Percentiles rank a stretch among this genome's conserved stretches.
phyloP scores from a whole-genome alignment of 2,888 invertebrate genomes.

The Andrena bicolor region DNA sequence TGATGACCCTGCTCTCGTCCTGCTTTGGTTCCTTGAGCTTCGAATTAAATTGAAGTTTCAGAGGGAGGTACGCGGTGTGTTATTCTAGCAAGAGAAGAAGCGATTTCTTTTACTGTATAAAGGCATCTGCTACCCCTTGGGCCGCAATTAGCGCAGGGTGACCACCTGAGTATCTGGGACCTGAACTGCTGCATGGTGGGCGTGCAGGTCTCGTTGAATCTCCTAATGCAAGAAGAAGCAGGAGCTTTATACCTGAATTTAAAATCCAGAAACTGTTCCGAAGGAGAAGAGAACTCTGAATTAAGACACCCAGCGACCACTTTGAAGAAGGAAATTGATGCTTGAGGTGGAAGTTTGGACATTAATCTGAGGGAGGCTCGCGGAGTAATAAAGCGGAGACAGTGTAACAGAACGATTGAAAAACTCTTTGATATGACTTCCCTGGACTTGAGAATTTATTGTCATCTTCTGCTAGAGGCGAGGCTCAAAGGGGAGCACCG shows the following conservation, averaged over 20 bases:
- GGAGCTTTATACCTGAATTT: not conserved
- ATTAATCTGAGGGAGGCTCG: not conserved
- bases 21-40: conserved; percentile 46
- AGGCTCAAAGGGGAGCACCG: conserved; percentile 60
- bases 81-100: not conserved
- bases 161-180: conserved; percentile 75
- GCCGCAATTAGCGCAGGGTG: conserved; percentile 67
- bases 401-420: not conserved
- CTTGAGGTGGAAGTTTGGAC: not conserved
- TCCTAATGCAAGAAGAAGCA: conserved; percentile 58
- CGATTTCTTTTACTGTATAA: conserved; percentile 60
- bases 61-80: not conserved
- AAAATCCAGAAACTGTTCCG: not conserved
- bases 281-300: not conserved
- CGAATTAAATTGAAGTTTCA: not conserved
- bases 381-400: not conserved
- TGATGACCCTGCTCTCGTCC: conserved; percentile 61
- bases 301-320: too few relatives aligned
- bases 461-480: conserved; percentile 36
- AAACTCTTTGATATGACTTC: not conserved
- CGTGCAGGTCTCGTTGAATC: conserved; percentile 72
- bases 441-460: conserved; percentile 27
- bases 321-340: too few relatives aligned
- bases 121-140: conserved; percentile 66
- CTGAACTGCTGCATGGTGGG: conserved; percentile 74